Evolutionary conservation across 2,888 invertebrate species (phyloP), one percentile per base, ranked within the genome.

Genomic region (Deilephila elpenor): DNA sequence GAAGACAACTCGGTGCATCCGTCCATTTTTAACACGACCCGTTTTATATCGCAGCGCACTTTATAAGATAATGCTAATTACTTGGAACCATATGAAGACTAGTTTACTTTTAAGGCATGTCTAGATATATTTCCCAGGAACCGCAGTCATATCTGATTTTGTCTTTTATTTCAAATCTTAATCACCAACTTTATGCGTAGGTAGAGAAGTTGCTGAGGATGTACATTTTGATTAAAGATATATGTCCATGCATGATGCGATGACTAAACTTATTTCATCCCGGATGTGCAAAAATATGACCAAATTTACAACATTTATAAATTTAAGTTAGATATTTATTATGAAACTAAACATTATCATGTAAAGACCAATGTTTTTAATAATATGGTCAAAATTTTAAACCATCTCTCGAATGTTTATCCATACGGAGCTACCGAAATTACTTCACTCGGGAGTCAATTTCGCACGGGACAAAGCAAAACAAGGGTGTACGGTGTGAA

Each of bases 391-490:
- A 3, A 19, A 62, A 53, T 51, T 7, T 1, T 17, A 53, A 14
- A 34, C 51, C 53, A 29, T 32, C 4, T 32, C 8, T 4, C 0
- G 14, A 29, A 19, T 60, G 29, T 29, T 60, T 25, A 60, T 51
- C 60, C 60, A 59, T 76, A 80, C 81, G 78, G 78, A 81, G 81
- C 79, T 82, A 81, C 60, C 44, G 34, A 62, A 44, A 25, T 44
- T 71, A 37, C 44, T 53, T 32, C n/a, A 82, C 86, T 83, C 82
- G 76, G 79, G 83, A 83, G 84, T 80, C 83, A 80, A 80, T 82
- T 87, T 87, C 82, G 79, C 82, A 81, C 82, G 81, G 84, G 84
- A 88, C 87, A 87, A 86, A 86, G 82, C 85, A 78, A 81, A 84
- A 80, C 82, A 80, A 83, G 80, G 82, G 83, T 83, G 83, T 81